Conservation (phyloP, 1,140 invertebrate species). For the Anthonomus grandis region DNA sequence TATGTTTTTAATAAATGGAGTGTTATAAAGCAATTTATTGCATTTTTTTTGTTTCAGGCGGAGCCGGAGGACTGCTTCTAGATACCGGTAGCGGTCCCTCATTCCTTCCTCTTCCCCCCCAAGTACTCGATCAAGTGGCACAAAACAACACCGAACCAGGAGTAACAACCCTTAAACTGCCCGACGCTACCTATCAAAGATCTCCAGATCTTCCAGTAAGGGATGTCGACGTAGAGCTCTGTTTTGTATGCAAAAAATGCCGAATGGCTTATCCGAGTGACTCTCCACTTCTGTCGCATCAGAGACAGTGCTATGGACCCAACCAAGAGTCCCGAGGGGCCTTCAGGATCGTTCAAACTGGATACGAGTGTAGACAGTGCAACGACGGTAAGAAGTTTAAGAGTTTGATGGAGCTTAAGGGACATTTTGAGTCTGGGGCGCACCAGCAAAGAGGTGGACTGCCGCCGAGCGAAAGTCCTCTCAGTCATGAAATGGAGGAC, state of each 20-base stretch:
- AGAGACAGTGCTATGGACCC: conserved; percentile 64
- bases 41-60: conserved; percentile 45
- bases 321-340: conserved; percentile 62
- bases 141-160: conserved; percentile 64
- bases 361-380: conserved; percentile 70
- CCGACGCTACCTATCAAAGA: conserved; percentile 49
- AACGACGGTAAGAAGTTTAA: conserved; percentile 59
- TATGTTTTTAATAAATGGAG: too few species aligned
- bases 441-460: conserved; percentile 48
- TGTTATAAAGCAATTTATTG: too few species aligned
- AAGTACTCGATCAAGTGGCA: conserved; percentile 63
- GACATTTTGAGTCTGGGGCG: conserved; percentile 62
- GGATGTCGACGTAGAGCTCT: conserved; percentile 72
- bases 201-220: conserved; percentile 46
- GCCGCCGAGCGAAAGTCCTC: conserved; percentile 54
- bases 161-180: conserved; percentile 61
- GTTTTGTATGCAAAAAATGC: conserved; percentile 83
- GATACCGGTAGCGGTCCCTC: conserved; percentile 55
- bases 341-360: conserved; percentile 63
- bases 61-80: conserved; percentile 51
- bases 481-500: conserved; percentile 77
- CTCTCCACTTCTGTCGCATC: conserved; percentile 68
- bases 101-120: conserved; percentile 61
- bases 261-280: conserved; percentile 76
- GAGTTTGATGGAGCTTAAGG: conserved; percentile 59